Evolutionary conservation across 2,888 invertebrate genomes (phyloP), one percentile per base, ranked within the genome.

Genomic region (Xestia sexstrigata): DNA sequence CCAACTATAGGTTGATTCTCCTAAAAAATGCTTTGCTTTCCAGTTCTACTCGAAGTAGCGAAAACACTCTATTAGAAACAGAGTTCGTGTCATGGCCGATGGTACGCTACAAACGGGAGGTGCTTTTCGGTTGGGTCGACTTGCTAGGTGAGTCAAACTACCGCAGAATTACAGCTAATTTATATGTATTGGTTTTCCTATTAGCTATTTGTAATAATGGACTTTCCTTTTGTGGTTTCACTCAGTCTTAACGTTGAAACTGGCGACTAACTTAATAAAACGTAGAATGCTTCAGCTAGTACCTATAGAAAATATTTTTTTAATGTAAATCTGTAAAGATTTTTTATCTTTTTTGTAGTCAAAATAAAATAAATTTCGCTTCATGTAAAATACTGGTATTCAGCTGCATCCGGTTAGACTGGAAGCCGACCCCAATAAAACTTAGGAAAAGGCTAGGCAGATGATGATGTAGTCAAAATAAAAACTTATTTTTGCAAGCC

Each of bases 51-150:
- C 74, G 77, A 84, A 90, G 74, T 82, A 93, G 92, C 73, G 89
- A 93, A 17, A 92, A 92, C 81, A 89, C 93, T 30, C 93, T 95
- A 0, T 91, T 98, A 80, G 97, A 97, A 91, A 95, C 97, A 1
- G 97, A 98, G 92, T 98, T 98, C 91, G 97, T 98, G 0, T 98
- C 98, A 0, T 98, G 98, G 98, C 98, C 98, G 0, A 97, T 97
- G 97, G 97, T 98, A 45, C 97, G 98, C 7, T 98, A 98, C 91
- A 98, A 98, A 90, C 97, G 98, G 49, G 98, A 98, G 92, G 98
- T 98, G 30, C 97, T 98, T 63, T 98, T 98, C 91, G 98, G 98
- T 75, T 98, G 98, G 98, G 98, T 98, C 0, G 98, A 98, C 95
- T 96, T 98, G 71, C 92, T 98, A 65, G 98, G 98, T 97, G 93